Base-by-base conservation (phyloP, 2,113 vertebrate species). In the Mirza zaza region DNA sequence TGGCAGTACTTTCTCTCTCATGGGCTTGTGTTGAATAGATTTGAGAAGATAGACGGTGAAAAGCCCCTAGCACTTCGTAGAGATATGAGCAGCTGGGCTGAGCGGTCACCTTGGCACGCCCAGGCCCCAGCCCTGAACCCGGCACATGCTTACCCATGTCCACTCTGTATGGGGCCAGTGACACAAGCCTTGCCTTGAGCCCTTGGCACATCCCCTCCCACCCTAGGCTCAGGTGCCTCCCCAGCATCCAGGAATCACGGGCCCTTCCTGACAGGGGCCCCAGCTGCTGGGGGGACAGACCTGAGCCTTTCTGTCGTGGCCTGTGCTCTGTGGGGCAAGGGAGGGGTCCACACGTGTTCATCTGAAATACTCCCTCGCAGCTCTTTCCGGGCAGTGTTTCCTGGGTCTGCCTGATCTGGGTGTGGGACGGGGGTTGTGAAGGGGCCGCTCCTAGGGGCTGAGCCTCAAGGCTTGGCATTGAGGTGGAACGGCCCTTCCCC, bases 341-440 rank as follows among this genome's bases (percentile, higher is more conserved):
- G 75, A 57, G 61, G 5, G 32, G 13, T 6, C 12, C 34, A 27
- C 13, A 6, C 14, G 1, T 0, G 0, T 18, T 14, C 8, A 18
- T 48, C 45, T 68, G 67, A 73, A 10, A 32, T 55, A 2, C 0
- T 50, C n/a, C 57, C 25, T 67, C 14, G 1, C 0, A 18, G 32
- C 39, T 27, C 39, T 21, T 25, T 70, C 50, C 8, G 75, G 65
- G 32, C 18, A 32, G 3, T 8, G 45, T 61, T 63, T 57, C 67
- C 68, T 2, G 34, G 36, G n/a, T 50, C 9, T 25, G 34, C 36
- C 45, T 13, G 27, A 79, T 25, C 9, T 36, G 9, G 55, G 84
- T 18, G 32, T 61, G 27, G 52, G 27, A 39, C 34, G 81, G 36
- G 2, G 2, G 6, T 57, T 13, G 10, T 2, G 5, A 14, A 50